phyloP scores from a whole-genome alignment of 2,113 vertebrate genomes.

The Thamnaconus septentrionalis region DNA sequence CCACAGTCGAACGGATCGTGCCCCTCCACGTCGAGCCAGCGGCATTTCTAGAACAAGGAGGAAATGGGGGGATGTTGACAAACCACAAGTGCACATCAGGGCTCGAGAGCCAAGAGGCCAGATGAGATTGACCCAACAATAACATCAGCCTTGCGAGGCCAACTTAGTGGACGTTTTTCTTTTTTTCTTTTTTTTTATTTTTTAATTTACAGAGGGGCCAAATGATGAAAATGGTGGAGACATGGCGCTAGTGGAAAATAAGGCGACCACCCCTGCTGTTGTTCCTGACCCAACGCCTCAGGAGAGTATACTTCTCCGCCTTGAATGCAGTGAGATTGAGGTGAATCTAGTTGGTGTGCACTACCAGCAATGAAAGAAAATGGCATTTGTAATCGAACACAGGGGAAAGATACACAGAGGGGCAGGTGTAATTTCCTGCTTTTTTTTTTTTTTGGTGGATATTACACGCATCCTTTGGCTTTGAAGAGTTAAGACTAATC shows the following conservation, averaged over 20 bases:
- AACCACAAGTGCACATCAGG: too few relatives aligned
- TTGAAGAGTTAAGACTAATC: too few relatives aligned
- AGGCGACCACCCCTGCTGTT: neutral
- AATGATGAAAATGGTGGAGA: conserved; percentile 1
- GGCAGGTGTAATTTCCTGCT: too few relatives aligned
- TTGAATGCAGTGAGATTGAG: neutral
- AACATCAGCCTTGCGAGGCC: conserved; percentile 4
- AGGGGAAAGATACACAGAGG: too few relatives aligned
- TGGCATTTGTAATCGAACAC: too few relatives aligned
- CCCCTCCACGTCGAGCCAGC: neutral
- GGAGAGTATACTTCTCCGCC: neutral
- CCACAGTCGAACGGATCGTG: conserved; percentile 1
- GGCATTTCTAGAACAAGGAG: neutral
- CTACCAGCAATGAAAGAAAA: too few relatives aligned
- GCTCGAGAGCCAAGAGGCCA: too few relatives aligned
- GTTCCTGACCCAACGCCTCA: neutral
- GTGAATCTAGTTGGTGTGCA: neutral
- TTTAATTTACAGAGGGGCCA: conserved; percentile 22
- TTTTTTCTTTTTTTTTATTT: too few relatives aligned
- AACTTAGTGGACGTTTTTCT: neutral
- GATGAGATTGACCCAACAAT: neutral
- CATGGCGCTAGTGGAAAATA: neutral
- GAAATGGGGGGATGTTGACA: neutral
- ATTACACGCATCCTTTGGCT: too few relatives aligned
- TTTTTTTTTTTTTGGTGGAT: too few relatives aligned